Percentiles rank a stretch among this genome's conserved stretches.
phyloP scores from a whole-genome alignment of 2,113 vertebrate genomes.

The Atherinomorus stipes region DNA sequence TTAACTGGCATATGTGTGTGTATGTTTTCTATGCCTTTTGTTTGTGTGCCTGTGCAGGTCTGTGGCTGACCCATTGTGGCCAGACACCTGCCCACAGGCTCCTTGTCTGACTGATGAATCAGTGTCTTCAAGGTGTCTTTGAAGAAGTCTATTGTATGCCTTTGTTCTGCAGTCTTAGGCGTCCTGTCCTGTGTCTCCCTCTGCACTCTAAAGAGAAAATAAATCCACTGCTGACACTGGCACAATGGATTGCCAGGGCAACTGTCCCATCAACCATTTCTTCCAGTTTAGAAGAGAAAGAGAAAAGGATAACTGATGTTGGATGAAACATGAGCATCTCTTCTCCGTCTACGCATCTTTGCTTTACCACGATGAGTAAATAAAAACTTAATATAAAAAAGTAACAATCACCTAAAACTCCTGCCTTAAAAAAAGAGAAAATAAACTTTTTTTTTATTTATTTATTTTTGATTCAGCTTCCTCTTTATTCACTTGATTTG shows the following conservation, averaged over 20 bases:
- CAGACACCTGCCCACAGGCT: slow-evolving; percentile 80
- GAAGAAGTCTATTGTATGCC: slow-evolving; percentile 76
- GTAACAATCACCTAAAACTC: slow-evolving; percentile 11
- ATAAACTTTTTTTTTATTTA: slow-evolving; percentile 45
- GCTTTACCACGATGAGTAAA: slow-evolving; percentile 16
- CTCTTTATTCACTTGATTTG: slow-evolving; percentile 63
- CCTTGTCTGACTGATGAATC: slow-evolving; percentile 80
- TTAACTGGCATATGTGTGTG: slow-evolving; percentile 62
- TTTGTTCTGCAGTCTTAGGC: slow-evolving; percentile 73
- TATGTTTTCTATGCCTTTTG: slow-evolving; percentile 63
- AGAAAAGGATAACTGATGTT: slow-evolving; percentile 59
- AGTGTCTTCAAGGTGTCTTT: slow-evolving; percentile 81
- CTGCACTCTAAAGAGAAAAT: slow-evolving; percentile 68
- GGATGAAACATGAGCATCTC: slow-evolving; percentile 48
- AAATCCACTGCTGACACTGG: slow-evolving; percentile 69
- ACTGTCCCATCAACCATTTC: slow-evolving; percentile 66
- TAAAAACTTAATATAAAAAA: not conserved
- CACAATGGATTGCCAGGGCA: slow-evolving; percentile 60
- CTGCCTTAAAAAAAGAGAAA: slow-evolving; percentile 12
- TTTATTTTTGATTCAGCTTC: slow-evolving; percentile 55
- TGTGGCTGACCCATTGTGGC: slow-evolving; percentile 75
- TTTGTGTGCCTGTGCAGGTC: slow-evolving; percentile 46
- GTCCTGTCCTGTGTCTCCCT: slow-evolving; percentile 67
- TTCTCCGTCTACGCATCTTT: slow-evolving; percentile 31
- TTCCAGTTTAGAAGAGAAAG: slow-evolving; percentile 41